Evolutionary conservation across 2,888 invertebrate species (phyloP), one percentile per base, ranked within the genome.

Genomic region (Idaea aversata): DNA sequence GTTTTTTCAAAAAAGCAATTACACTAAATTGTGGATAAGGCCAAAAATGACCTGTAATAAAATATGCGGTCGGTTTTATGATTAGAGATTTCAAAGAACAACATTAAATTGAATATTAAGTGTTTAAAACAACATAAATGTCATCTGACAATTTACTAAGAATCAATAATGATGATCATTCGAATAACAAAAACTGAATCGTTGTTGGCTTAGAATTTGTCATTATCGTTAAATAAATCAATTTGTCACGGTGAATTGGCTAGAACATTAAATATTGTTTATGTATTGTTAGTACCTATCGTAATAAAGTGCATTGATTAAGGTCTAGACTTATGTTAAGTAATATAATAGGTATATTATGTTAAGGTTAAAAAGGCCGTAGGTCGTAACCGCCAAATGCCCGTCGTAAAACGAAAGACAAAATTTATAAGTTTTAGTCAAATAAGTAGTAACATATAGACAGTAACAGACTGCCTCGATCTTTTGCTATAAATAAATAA

Each of bases 211-310:
- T 47, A 47, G 47, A 7, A 47, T 47, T 47, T 47, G 47, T 47
- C 47, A 47, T 47, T 65, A 69, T 72, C 73, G 76, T 77, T 77
- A 80, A 77, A 75, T 74, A 79, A 75, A 77, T 75, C 74, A 70
- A 72, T 73, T 67, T 25, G 70, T 68, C 74, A 65, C 66, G 67
- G 64, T 58, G 65, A 62, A 70, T 67, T 65, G 68, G 67, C n/a
- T 64, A 65, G 36, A 58, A 57, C 47, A 63, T 47, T 36, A 62
- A 16, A 57, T 15, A 60, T 61, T 35, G 47, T 57, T 25, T 15
- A 57, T 58, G 16, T 61, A 34, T 25, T 25, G 25, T 25, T 25
- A 25, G 25, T 25, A 25, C 25, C 25, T 25, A 25, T 47, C 47
- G 47, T 47, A 47, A 10, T 47, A 47, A 47, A 47, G 7, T 47